phyloP scores from a whole-genome alignment of 2,888 invertebrate species.

The Hypomecis atomaria region DNA sequence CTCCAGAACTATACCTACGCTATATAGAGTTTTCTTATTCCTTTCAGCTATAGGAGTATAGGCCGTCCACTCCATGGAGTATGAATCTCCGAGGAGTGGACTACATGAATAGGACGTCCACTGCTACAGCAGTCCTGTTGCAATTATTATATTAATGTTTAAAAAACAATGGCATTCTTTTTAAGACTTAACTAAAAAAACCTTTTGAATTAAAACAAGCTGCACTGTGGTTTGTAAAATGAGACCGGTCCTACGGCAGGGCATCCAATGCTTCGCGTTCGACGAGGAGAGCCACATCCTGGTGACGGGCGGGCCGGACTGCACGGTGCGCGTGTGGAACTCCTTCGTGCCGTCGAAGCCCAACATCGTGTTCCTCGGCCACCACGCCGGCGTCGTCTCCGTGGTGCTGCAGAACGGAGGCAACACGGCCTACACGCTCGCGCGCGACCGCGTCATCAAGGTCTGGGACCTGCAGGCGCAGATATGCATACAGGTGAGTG shows the following conservation, averaged over 20 bases:
- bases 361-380: constrained; percentile 86
- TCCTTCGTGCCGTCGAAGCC: constrained; percentile 89
- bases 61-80: no score
- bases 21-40: no score
- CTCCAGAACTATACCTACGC: no score
- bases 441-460: constrained; percentile 89
- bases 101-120: no score
- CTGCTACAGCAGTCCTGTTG: no score
- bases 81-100: no score
- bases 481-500: constrained; percentile 85
- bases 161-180: no score
- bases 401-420: constrained; percentile 88
- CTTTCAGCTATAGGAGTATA: no score
- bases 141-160: no score
- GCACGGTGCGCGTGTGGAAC: constrained; percentile 91
- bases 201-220: no score
- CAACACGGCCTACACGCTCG: constrained; percentile 88
- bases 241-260: constrained; percentile 59
- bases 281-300: constrained; percentile 85
- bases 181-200: no score
- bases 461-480: constrained; percentile 90
- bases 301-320: constrained; percentile 91
- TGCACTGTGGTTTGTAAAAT: not conserved
- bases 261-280: constrained; percentile 86
- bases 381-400: constrained; percentile 87